phyloP scores from a whole-genome alignment of 1,140 invertebrate genomes.

The Anastrepha obliqua region DNA sequence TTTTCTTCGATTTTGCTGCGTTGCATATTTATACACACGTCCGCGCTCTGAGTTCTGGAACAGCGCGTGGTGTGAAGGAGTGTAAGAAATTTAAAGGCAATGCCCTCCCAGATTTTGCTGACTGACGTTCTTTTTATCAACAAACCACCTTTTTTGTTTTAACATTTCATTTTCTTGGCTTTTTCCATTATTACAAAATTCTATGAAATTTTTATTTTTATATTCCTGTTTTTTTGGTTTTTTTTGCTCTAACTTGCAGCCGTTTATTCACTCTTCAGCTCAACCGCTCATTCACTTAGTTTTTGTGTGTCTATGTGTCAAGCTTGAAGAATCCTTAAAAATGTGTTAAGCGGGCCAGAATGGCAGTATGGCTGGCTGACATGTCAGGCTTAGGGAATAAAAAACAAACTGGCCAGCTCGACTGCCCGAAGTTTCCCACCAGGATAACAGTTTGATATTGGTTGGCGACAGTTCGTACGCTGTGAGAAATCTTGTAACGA shows the following conservation, averaged over 20 bases:
- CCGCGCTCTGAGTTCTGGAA: not conserved
- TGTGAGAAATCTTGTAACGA: not conserved
- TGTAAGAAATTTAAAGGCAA: not conserved
- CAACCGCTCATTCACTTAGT: slow-evolving; percentile 55
- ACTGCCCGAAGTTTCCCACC: not conserved
- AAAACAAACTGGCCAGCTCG: not conserved
- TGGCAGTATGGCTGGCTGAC: slow-evolving; percentile 8
- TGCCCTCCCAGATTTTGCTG: not conserved
- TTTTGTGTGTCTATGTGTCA: slow-evolving; percentile 56
- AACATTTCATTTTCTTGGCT: slow-evolving; percentile 18
- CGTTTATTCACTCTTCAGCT: slow-evolving; percentile 43
- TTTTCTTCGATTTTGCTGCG: not conserved
- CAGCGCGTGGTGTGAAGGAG: not conserved
- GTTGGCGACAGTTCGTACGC: not conserved
- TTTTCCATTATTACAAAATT: slow-evolving; percentile 9
- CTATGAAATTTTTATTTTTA: not conserved
- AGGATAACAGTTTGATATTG: slow-evolving; percentile 35
- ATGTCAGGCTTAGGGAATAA: slow-evolving; percentile 21
- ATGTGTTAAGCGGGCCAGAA: slow-evolving; percentile 42
- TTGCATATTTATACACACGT: not conserved
- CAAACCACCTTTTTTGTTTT: not conserved
- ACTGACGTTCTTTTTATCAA: not conserved
- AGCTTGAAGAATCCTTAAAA: slow-evolving; percentile 61
- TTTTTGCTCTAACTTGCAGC: not conserved
- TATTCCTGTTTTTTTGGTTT: not conserved